Conservation (phyloP, 2,113 vertebrate genomes). For the Tragelaphus imberbis region DNA sequence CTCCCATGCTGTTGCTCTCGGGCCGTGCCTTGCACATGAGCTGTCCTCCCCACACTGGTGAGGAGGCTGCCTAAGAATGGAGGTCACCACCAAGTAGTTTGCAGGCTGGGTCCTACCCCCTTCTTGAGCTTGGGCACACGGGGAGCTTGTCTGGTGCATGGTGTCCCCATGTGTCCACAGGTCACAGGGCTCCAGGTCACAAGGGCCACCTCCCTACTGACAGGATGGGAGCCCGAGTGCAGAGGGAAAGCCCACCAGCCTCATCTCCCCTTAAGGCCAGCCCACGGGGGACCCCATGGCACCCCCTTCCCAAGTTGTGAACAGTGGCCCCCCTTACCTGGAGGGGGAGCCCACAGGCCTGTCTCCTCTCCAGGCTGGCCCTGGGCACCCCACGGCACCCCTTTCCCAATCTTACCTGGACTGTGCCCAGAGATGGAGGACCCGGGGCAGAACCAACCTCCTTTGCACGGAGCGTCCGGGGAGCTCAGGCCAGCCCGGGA, state of each 20-base stretch:
- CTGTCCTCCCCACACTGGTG: not conserved
- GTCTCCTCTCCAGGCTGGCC: not conserved
- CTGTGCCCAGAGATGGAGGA: constrained; percentile 82
- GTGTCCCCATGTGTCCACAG: not conserved
- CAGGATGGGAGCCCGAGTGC: no score
- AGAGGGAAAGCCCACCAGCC: rapidly evolving
- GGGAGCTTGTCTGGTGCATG: rapidly evolving
- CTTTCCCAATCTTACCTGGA: constrained; percentile 77
- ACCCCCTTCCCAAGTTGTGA: not conserved
- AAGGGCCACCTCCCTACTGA: not conserved
- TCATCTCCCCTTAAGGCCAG: not conserved
- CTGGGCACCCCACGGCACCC: not conserved
- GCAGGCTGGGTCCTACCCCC: not conserved
- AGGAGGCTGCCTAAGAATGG: not conserved
- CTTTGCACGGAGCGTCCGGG: constrained; percentile 80
- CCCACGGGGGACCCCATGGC: rapidly evolving
- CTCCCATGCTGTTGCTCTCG: not conserved
- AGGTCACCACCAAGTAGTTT: rapidly evolving
- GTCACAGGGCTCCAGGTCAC: not conserved
- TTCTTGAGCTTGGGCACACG: not conserved
- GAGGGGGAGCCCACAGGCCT: not conserved
- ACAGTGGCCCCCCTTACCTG: not conserved
- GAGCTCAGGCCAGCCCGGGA: constrained; percentile 82
- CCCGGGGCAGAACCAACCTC: constrained; percentile 89
- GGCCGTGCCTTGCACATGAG: not conserved